Evolutionary conservation across 2,113 vertebrate genomes (phyloP), one percentile per base, ranked within the genome.

Genomic region (Isichthys henryi): DNA sequence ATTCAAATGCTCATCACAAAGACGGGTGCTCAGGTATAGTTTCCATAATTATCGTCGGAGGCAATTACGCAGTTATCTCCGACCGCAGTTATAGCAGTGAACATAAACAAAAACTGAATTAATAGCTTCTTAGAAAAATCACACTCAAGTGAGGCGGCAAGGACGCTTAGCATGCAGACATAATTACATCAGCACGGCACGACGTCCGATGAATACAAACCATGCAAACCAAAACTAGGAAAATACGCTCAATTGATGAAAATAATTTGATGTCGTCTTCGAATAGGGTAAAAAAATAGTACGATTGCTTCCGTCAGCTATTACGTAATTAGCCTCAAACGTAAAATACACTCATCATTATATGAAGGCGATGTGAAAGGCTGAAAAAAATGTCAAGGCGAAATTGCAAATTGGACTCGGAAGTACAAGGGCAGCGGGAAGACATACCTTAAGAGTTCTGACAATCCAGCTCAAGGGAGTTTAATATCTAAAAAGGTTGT

Each of bases 51-150:
- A 82, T 50, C 66, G 82, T 77, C 21, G 53, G 50, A 53, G 80
- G 70, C 88, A 89, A 82, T 82, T 89, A 66, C 17, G 56, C 87
- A 52, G 70, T 89, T 82, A 39, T 82, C 70, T 53, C 70, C 74
- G 21, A 17, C n/a, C 35, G 74, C 46, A 23, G 88, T 53, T 82
- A 50, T 53, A 82, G 45, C 48, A 80, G 49, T 0, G 50, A 50
- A 89, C 48, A 52, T 82, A 89, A 89, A 89, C 74, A 82, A 80
- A 82, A 89, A 23, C 31, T 23, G 15, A 89, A 89, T 43, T 46
- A 89, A 89, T 35, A 52, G 74, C 49, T 35, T 82, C 70, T 74
- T 13, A 53, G 66, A 46, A 35, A 80, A 89, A 35, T 35, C 15
- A 23, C 35, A n/a, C 31, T 27, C 27, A 56, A 66, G 87, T 66